Evolutionary conservation across 1,140 invertebrate genomes (phyloP), one percentile per base, ranked within the genome.

Genomic region (Caerostris darwini): DNA sequence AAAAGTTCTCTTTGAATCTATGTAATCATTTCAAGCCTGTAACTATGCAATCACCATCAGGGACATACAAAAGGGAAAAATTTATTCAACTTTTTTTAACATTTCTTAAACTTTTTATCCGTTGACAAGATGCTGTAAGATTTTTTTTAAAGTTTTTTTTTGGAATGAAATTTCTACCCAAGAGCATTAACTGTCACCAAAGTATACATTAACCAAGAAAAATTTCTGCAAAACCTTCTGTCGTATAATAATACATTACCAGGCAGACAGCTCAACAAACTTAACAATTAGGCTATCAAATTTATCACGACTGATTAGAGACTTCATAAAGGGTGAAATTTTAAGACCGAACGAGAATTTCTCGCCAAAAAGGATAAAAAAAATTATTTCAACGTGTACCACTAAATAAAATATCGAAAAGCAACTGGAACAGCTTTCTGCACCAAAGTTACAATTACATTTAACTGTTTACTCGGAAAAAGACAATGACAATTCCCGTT

Each of bases 291-390:
- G 67, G 34, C 19, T 88, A 59, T n/a, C 59, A 88, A 88, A 88
- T 64, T 88, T 53, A 88, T 64, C 86, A 88, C 83, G 34, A 17
- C 14, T 67, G 86, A 88, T 88, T 88, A 88, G 86, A 53, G 58
- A 54, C 61, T 88, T 57, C 86, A 88, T 67, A 67, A 88, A 53
- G 58, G 59, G 86, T 61, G 12, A 88, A 88, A 88, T 88, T 57
- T 67, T 67, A 67, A 88, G 86, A 57, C 53, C 56, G 8, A 34
- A 85, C 19, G 3, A 85, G 83, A 3, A 57, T 12, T 56, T 34
- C 34, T 34, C 34, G 34, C 34, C 34, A 34, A 34, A 34, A n/a
- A n/a, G n/a, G n/a, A n/a, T n/a, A n/a, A n/a, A n/a, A 34, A 34
- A 34, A 34, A 34, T n/a, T n/a, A 34, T 34, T 34, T 34, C 34